Base-by-base conservation (phyloP, 2,888 invertebrate genomes). In the Xanthorhoe spadicearia region DNA sequence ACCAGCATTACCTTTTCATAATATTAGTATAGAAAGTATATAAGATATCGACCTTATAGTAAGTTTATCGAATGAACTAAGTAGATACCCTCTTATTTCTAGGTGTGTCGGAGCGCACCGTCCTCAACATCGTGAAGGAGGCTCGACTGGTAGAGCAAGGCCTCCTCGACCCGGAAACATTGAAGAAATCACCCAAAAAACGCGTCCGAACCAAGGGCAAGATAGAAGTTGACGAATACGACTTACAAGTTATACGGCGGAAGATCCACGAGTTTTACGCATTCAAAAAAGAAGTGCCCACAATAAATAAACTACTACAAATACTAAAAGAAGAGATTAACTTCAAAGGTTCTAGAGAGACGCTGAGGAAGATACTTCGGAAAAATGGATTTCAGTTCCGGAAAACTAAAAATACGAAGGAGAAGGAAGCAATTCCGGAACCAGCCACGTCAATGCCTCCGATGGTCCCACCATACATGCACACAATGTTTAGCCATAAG, bases 241-340 rank as follows among this genome's bases (percentile, higher is more conserved):
- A 92, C 67, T 77, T 92, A 32, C 90, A 90, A 82, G 90, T 92
- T 0, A 92, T 92, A 17, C 76, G 90, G 48, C 79, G 91, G 56
- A 92, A 92, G 73, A 91, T 92, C 35, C 92, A 92, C n/a, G 92
- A 92, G 71, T 92, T 92, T 74, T 92, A 92, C 68, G 84, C 92
- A 9, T 92, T 87, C 68, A 92, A 92, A 69, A 92, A 92, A 77
- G 92, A 92, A 78, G 92, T 92, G 2, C 92, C 92, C 0, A 92
- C 92, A 1, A 92, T 92, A 17, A 92, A 92, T 64, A 92, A 92
- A 70, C 78, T 92, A 0, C 77, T 92, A 13, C 90, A 92, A 75
- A 92, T 92, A 19, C 77, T 92, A 46, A 92, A 89, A 74, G 88
- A 91, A 63, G 92, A 92, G 78, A 92, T 92, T 0, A 88, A 91